Evolutionary conservation across 92 coral and sea anemone genomes (phyloP).

Genomic region (Epizoanthus scotinus): DNA sequence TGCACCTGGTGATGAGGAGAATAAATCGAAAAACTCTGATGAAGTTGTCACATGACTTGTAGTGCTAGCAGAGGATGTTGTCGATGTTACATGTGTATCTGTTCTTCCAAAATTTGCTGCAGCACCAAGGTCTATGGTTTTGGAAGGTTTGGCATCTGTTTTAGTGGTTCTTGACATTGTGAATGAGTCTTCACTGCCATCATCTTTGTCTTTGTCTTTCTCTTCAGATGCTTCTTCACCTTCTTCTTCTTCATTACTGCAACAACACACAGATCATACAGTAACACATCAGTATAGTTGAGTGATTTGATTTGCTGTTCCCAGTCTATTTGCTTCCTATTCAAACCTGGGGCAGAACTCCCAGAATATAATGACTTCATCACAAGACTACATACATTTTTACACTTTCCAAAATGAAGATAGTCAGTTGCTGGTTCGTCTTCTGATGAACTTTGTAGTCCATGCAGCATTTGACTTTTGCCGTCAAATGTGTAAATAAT

Average conservation of each 20-base stretch:
- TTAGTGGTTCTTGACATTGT: slow-evolving; percentile 46
- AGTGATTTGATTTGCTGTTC: background rate
- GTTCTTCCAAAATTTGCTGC: slow-evolving; percentile 76
- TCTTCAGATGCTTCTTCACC: slow-evolving; percentile 91
- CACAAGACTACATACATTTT: too few species aligned
- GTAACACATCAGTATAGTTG: background rate
- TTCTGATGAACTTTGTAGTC: too few species aligned
- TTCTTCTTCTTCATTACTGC: slow-evolving; percentile 74
- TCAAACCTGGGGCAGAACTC: too few species aligned
- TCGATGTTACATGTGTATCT: slow-evolving; percentile 6
- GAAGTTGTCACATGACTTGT: slow-evolving; percentile 49
- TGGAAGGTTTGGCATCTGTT: slow-evolving; percentile 56
- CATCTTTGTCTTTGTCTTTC: slow-evolving; percentile 73
- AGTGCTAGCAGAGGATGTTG: slow-evolving; percentile 25
- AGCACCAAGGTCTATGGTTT: slow-evolving; percentile 91
- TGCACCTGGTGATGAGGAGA: slow-evolving; percentile 52
- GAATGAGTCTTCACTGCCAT: slow-evolving; percentile 54
- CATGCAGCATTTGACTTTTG: too few species aligned
- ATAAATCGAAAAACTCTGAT: slow-evolving; percentile 82
- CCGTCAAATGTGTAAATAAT: too few species aligned
- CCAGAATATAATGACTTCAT: too few species aligned
- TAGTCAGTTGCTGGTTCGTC: too few species aligned
- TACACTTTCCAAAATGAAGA: too few species aligned
- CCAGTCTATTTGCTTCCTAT: too few species aligned
- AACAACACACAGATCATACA: background rate